A percentile compares a stretch with the other conserved stretches of the same genome.
phyloP scores from a whole-genome alignment of 2,797 vertebrate genomes.

The Fistularia commersonii region DNA sequence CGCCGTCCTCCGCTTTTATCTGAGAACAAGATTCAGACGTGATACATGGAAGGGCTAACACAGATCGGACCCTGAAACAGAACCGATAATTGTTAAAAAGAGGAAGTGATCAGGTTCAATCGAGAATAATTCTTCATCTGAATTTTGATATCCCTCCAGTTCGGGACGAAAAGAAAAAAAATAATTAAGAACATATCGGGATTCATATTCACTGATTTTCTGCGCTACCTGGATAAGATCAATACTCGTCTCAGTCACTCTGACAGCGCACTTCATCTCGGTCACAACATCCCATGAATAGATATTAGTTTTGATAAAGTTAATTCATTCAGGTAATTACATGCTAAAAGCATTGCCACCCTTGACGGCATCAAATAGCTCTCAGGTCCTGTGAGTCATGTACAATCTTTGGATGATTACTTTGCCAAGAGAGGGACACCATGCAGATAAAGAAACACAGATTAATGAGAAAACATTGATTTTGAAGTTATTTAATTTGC shows the following conservation, averaged over 20 bases:
- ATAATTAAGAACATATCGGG: no score
- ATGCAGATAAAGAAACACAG: neutral
- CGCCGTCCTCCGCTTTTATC: slow-evolving; percentile 95
- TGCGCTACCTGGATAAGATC: no score
- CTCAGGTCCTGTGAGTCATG: slow-evolving; percentile 6
- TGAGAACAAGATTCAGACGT: slow-evolving; percentile 40
- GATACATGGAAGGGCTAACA: neutral
- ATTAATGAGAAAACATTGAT: slow-evolving; percentile 1
- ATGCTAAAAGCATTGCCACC: slow-evolving; percentile 22
- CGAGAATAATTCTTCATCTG: slow-evolving; percentile 1
- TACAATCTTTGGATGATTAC: slow-evolving; percentile 4
- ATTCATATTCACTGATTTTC: no score
- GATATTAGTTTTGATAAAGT: no score
- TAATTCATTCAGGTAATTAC: slow-evolving; percentile 5
- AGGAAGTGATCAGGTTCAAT: neutral
- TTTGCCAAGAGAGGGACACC: neutral
- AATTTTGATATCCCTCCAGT: slow-evolving; percentile 8
- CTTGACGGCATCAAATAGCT: slow-evolving; percentile 13
- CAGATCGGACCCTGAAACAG: neutral
- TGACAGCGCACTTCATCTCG: no score
- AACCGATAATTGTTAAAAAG: neutral
- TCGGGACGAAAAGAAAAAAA: neutral
- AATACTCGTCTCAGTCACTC: no score
- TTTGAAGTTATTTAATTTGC: neutral
- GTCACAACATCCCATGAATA: no score